phyloP scores from a whole-genome alignment of 64 coral and sea anemone genomes.

The Astreopora myriophthalma region DNA sequence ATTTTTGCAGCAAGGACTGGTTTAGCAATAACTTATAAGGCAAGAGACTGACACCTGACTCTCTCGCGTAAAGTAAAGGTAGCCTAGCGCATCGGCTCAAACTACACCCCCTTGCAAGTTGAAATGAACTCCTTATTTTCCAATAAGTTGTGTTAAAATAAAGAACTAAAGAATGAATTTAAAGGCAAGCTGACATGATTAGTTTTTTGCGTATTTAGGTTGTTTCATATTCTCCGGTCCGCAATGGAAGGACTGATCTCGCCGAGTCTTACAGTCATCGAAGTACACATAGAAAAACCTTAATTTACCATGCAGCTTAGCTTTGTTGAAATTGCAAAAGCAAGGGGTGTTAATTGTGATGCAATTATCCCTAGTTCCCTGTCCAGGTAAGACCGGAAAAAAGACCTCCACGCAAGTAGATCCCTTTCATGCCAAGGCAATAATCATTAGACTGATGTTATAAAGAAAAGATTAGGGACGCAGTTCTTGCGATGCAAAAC shows the following conservation, averaged over 20 bases:
- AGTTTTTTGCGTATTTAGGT: not conserved
- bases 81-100: not conserved
- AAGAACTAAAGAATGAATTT: not conserved
- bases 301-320: not conserved
- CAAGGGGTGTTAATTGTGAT: not conserved
- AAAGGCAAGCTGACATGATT: not conserved
- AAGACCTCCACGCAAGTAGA: too few species aligned
- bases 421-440: too few species aligned
- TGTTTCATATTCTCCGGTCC: not conserved
- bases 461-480: not conserved
- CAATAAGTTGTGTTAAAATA: not conserved
- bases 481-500: too few species aligned
- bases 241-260: not conserved
- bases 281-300: not conserved
- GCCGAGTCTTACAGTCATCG: not conserved
- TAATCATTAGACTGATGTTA: too few species aligned
- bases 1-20: slow-evolving; percentile 30
- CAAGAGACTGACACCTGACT: not conserved
- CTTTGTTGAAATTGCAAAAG: not conserved
- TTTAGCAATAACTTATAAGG: not conserved
- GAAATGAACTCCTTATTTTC: not conserved
- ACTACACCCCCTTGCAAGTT: slow-evolving; percentile 27
- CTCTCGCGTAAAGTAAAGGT: not conserved
- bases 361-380: not conserved
- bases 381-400: too few species aligned